A percentile compares a stretch with the other conserved stretches of the same genome.
phyloP scores from a whole-genome alignment of 1,140 invertebrate species.

The Steinernema feltiae region DNA sequence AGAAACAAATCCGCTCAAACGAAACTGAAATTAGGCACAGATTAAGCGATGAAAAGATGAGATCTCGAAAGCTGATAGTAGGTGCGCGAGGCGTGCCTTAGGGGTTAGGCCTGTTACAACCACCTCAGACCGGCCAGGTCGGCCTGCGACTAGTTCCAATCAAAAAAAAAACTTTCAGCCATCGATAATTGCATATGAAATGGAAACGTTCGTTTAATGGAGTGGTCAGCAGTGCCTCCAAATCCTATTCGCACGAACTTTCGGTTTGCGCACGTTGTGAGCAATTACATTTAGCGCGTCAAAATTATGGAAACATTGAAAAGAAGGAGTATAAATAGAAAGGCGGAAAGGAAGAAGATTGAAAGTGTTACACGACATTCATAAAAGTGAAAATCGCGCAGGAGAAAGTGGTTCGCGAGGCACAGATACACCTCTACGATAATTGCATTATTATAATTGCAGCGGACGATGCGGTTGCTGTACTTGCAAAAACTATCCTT shows the following conservation, averaged over 20 bases:
- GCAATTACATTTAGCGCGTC: background rate
- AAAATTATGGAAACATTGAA: background rate
- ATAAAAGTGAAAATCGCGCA: background rate
- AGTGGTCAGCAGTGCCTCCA: slow-evolving; percentile 4
- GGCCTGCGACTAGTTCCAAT: background rate
- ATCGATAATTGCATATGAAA: slow-evolving; percentile 11
- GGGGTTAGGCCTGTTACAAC: background rate
- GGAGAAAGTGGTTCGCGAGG: background rate
- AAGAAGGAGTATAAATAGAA: background rate
- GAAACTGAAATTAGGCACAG: slow-evolving; percentile 15
- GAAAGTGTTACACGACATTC: slow-evolving; percentile 8
- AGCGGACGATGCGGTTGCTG: too few species aligned
- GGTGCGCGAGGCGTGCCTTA: background rate
- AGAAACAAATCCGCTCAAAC: slow-evolving; percentile 13
- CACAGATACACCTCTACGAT: background rate
- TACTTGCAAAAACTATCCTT: too few species aligned
- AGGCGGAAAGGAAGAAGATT: background rate
- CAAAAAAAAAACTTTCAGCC: background rate
- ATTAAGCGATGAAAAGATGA: slow-evolving; percentile 5
- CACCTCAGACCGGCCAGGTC: background rate
- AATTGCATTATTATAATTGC: background rate
- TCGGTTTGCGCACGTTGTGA: too few species aligned
- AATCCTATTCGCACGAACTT: too few species aligned
- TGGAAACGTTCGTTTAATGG: slow-evolving; percentile 1
- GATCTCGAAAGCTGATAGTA: slow-evolving; percentile 6